Conservation (phyloP, 2,888 invertebrate species). For the Epistrophella euchroma region DNA sequence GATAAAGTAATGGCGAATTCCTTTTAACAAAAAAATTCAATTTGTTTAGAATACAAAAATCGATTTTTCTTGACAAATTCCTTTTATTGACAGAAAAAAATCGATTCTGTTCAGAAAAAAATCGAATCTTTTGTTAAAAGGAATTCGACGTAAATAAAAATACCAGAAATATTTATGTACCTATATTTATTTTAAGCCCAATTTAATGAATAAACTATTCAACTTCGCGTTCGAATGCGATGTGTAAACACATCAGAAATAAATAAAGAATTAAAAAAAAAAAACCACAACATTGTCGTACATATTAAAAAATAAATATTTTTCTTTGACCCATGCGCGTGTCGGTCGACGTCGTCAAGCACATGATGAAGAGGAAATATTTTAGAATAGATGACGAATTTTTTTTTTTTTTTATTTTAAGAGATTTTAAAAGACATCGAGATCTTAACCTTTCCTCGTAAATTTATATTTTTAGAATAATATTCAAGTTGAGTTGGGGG, state of each 20-base stretch:
- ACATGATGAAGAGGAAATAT: neutral
- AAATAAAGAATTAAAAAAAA: conserved; percentile 9
- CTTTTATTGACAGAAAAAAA: too few relatives aligned
- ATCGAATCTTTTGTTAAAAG: too few relatives aligned
- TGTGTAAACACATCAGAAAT: conserved; percentile 32
- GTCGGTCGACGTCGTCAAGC: neutral
- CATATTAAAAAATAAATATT: conserved; percentile 25
- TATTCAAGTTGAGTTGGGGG: conserved; percentile 14
- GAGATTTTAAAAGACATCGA: conserved; percentile 42
- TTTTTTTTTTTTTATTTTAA: conserved; percentile 26
- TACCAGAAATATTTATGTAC: neutral
- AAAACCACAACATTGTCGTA: conserved; percentile 29
- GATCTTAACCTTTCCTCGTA: conserved; percentile 27
- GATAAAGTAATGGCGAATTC: too few relatives aligned
- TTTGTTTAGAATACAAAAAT: too few relatives aligned
- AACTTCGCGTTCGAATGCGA: neutral
- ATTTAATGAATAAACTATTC: conserved; percentile 6
- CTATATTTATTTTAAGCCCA: neutral
- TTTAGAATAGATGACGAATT: conserved; percentile 12
- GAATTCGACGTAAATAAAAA: neutral
- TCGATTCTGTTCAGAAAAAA: too few relatives aligned
- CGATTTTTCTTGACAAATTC: too few relatives aligned
- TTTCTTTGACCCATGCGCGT: conserved; percentile 56
- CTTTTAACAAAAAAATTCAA: too few relatives aligned
- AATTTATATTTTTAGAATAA: conserved; percentile 1